Percentiles rank a stretch among this genome's conserved stretches.
Conservation (phyloP, 1,140 invertebrate genomes). For the Drosophila arawakana region DNA sequence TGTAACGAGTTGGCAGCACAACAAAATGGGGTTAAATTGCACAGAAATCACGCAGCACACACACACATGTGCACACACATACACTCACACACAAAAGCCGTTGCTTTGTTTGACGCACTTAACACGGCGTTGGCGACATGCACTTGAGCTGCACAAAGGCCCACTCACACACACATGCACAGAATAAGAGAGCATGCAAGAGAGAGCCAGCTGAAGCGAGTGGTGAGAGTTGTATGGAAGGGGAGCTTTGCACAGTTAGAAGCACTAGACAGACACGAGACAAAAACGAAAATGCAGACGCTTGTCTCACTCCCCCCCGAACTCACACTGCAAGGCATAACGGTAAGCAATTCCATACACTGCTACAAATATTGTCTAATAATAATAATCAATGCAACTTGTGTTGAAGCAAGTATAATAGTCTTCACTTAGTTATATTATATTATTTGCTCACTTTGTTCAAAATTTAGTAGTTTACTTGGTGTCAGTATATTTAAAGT, state of each 20-base stretch:
- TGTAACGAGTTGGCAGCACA: slow-evolving; percentile 33
- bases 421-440: too few relatives aligned
- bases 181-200: neutral
- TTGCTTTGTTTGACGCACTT: slow-evolving; percentile 78
- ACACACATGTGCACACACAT: neutral
- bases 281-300: slow-evolving; percentile 57
- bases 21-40: slow-evolving; percentile 82
- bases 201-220: neutral
- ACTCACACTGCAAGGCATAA: neutral
- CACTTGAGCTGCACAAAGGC: slow-evolving; percentile 82
- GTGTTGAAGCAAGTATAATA: too few relatives aligned
- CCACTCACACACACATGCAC: slow-evolving; percentile 18
- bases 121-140: slow-evolving; percentile 83
- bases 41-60: slow-evolving; percentile 72
- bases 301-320: slow-evolving; percentile 36
- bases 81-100: neutral
- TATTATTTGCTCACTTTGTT: too few relatives aligned
- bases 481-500: too few relatives aligned
- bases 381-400: too few relatives aligned
- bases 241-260: slow-evolving; percentile 61
- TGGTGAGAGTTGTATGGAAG: neutral
- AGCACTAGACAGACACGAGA: slow-evolving; percentile 80
- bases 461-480: too few relatives aligned
- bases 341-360: neutral
- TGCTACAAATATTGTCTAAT: too few relatives aligned